Base-by-base conservation (phyloP, 2,113 vertebrate genomes). In the Entomyzon cyanotis region DNA sequence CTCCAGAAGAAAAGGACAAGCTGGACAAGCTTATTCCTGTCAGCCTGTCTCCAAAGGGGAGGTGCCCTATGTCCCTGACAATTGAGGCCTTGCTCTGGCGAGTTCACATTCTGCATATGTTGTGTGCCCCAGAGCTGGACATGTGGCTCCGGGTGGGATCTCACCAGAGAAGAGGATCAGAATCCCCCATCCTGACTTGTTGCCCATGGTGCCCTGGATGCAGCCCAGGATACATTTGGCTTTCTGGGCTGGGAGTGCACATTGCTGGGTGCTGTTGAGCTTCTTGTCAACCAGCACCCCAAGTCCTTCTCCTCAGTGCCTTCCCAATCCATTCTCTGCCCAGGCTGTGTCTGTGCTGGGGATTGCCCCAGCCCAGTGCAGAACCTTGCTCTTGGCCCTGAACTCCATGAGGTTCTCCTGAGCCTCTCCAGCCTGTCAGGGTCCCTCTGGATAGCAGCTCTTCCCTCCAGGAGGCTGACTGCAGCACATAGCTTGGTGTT, bases 321-420 rank as follows among this genome's bases (percentile, higher is more conserved):
- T 4, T 56, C 78, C 12, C 42, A n/a, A 6, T 6, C 23, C 55
- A 5, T 59, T 22, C 53, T 22, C 22, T 33, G 64, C 64, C 28
- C 44, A n/a, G 52, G 17, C n/a, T 33, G 42, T 21, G 50, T 37
- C 20, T n/a, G 33, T 47, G 27, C 52, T 33, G 28, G 52, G 12
- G 6, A 39, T 11, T 68, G 28, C n/a, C 52, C 41, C 44, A 18
- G 4, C 35, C 53, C 15, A 24, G 18, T 28, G 35, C 55, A 82
- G 79, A 24, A 42, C 65, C 37, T 37, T 37, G 37, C 37, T 37
- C 37, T 37, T 37, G 37, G 37, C 37, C 37, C 30, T 35, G 80
- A 52, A 4, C 24, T 62, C 33, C 9, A 1, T 3, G 47, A 53
- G 39, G 13, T 27, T 39, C n/a, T 31, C 39, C 28, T 0, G 1